Conservation (phyloP, 2,113 vertebrate genomes). For the Grammomys surdaster region DNA sequence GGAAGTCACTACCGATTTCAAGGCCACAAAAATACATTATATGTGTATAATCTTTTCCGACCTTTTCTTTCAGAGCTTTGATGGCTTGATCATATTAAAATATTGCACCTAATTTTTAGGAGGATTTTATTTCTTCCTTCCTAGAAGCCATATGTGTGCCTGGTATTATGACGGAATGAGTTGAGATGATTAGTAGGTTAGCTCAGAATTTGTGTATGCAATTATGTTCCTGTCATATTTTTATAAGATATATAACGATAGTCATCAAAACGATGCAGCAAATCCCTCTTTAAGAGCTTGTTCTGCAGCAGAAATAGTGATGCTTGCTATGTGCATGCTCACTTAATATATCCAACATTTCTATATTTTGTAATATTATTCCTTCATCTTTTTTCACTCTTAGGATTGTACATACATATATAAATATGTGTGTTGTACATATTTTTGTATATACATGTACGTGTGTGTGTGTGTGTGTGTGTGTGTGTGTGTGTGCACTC, state of each 20-base stretch:
- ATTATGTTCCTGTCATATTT: background rate
- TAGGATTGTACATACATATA: background rate
- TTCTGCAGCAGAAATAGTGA: background rate
- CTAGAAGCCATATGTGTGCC: background rate
- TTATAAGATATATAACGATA: background rate
- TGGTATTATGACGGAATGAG: background rate
- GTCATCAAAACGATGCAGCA: background rate
- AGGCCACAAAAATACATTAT: background rate
- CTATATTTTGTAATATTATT: background rate
- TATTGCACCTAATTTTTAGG: background rate
- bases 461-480: too few relatives aligned
- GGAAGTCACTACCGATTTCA: background rate
- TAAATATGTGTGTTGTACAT: background rate
- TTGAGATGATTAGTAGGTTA: background rate
- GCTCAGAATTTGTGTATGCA: background rate
- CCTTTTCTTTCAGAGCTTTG: background rate
- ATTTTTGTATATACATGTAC: too few relatives aligned
- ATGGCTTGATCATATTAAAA: background rate
- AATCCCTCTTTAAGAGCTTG: background rate
- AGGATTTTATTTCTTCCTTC: background rate
- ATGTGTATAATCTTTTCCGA: background rate
- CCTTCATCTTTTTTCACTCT: background rate
- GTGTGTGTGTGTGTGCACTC: too few relatives aligned
- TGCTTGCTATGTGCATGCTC: background rate
- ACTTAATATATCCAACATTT: background rate